Conservation (phyloP, 2,797 vertebrate genomes). For the Diglossa cyanea region DNA sequence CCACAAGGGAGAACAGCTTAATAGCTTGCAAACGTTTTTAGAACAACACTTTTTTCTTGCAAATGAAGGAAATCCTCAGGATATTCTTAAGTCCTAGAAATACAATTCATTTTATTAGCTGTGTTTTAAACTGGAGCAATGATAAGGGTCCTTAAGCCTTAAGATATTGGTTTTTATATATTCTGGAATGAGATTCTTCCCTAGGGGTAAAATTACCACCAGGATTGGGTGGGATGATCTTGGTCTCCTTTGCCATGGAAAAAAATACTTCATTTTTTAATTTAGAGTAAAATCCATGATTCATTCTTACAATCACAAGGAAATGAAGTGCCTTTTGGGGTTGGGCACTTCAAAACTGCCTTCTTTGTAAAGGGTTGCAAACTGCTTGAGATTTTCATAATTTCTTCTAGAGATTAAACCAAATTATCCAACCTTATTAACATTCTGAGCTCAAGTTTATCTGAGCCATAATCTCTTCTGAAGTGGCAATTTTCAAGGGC, state of each 20-base stretch:
- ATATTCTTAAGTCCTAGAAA: conserved; percentile 6
- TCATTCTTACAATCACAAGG: conserved; percentile 1
- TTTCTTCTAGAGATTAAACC: background rate
- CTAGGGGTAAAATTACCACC: background rate
- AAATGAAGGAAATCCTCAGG: background rate
- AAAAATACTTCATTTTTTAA: conserved; percentile 12
- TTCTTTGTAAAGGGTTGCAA: background rate
- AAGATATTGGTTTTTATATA: background rate
- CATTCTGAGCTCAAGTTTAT: background rate
- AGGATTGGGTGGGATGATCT: background rate
- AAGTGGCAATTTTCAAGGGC: background rate
- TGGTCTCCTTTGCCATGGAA: background rate
- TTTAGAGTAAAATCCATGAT: background rate
- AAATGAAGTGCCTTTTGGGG: background rate
- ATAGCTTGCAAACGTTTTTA: conserved; percentile 10
- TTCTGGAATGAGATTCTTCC: background rate
- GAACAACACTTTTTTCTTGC: background rate
- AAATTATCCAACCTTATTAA: background rate
- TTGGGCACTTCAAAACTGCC: background rate
- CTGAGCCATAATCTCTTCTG: background rate
- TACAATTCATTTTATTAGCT: conserved; percentile 11
- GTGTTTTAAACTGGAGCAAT: background rate
- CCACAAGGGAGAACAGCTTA: conserved; percentile 25
- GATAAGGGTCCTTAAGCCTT: background rate
- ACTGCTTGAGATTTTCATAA: background rate